Base-by-base conservation (phyloP, 2,797 vertebrate species). In the Chloroceryle amazona region DNA sequence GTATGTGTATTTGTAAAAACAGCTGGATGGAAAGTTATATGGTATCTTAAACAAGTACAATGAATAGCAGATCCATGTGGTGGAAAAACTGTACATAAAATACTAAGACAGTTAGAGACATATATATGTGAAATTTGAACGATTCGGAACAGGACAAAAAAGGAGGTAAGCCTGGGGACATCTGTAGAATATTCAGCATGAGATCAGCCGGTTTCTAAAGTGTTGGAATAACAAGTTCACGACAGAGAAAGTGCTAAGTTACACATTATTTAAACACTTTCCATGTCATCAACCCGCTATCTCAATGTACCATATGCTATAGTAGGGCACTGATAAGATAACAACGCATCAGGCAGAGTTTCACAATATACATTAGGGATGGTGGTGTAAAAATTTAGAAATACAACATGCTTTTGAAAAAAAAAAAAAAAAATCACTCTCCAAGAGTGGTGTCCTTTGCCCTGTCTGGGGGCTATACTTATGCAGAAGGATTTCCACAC, bases 281-380 rank as follows among this genome's bases (percentile, higher is more conserved):
- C 89, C 51, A 60, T 79, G 89, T 86, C 89, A 92, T 62, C 3
- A 26, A 94, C 87, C 90, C 91, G 95, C 79, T 94, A 95, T 95
- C 94, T 95, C 91, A 95, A 93, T 80, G 75, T 93, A 94, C 89
- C 81, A 94, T 96, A 96, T 88, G 94, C 80, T 95, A 93, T 81
- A 88, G 93, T n/a, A 88, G 58, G 61, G 68, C 75, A 88, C 76
- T 72, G 93, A 93, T 94, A 92, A 90, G 83, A 90, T 92, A 94
- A 87, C 80, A 86, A 23, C 60, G 62, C 47, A 96, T 90, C 81
- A 92, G 91, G 49, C 22, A 58, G 67, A 90, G 63, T 91, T 95
- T 92, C 75, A 87, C 80, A 61, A 96, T 81, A 91, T 74, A 87
- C 86, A 44, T 96, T 88, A 65, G 84, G 61, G 81, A 86, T 73